These are phyloP conservation scores for Turritopsis rubra DNA, from an alignment of 30 jellyfish, hydroid and myxozoan genomes.

Conservation along the genomic window DNA sequence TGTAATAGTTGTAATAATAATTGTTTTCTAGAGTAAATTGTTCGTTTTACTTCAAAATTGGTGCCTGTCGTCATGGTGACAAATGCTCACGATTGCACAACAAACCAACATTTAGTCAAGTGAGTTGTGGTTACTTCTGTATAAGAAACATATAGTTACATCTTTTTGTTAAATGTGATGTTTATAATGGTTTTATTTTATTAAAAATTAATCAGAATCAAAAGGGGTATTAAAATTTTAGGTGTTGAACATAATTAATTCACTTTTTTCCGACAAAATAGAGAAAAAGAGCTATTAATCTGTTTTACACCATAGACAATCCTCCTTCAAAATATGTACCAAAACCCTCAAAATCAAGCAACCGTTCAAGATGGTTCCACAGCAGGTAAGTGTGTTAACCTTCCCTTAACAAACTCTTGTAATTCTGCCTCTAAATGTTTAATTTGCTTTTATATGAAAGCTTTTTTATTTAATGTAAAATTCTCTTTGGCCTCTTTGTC, in stretches of 20 bases:
- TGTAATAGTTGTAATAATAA: too few species aligned
- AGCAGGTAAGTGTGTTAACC: background rate
- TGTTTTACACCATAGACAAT: conserved; percentile 61
- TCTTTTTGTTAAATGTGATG: too few species aligned
- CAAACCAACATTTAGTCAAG: conserved; percentile 99
- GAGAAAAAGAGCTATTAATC: background rate
- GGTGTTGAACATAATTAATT: too few species aligned
- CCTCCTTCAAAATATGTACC: conserved; percentile 87
- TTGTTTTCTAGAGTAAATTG: conserved; percentile 82
- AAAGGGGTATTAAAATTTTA: too few species aligned
- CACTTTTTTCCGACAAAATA: background rate
- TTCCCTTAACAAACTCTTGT: background rate
- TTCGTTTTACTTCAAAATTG: conserved; percentile 98
- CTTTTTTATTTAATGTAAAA: too few species aligned
- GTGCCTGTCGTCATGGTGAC: conserved; percentile 99
- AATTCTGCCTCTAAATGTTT: too few species aligned
- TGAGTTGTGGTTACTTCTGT: conserved; percentile 11
- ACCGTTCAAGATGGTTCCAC: conserved; percentile 18
- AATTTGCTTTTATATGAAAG: too few species aligned
- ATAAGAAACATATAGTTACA: background rate
- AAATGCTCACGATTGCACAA: conserved; percentile 94
- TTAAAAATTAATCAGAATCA: too few species aligned
- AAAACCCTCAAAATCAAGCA: conserved; percentile 96
- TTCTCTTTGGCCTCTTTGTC: too few species aligned
- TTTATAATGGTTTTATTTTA: too few species aligned